A percentile compares a stretch with the other conserved stretches of the same genome.
phyloP scores from a whole-genome alignment of 2,888 invertebrate species.

The Anorthoa munda region DNA sequence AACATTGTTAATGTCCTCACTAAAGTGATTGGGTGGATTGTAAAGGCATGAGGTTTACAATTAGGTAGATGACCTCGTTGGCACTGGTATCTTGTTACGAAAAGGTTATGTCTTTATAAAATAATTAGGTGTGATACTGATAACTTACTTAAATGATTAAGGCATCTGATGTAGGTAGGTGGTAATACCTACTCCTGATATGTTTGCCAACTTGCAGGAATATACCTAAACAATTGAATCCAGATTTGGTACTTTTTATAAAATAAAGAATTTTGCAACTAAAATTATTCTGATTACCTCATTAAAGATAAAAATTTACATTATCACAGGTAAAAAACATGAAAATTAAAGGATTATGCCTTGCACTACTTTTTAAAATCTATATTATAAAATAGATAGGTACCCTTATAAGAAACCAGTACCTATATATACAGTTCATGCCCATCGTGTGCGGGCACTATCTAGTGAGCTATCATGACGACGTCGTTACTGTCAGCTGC shows the following conservation, averaged over 20 bases:
- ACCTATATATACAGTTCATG: constrained; percentile 33
- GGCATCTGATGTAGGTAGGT: background rate
- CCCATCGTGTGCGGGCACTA: constrained; percentile 86
- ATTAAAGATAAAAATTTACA: background rate
- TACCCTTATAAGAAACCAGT: background rate
- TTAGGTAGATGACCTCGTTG: constrained; percentile 48
- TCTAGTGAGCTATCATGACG: constrained; percentile 81
- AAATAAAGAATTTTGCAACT: too few relatives aligned
- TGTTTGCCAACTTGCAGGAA: background rate
- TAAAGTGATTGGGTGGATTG: constrained; percentile 50
- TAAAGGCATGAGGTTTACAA: constrained; percentile 59
- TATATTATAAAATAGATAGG: background rate
- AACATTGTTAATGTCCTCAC: constrained; percentile 58
- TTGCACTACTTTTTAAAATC: constrained; percentile 3
- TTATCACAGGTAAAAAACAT: background rate
- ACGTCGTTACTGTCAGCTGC: constrained; percentile 84
- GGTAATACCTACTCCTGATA: too few relatives aligned
- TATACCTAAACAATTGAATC: too few relatives aligned
- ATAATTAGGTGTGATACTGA: constrained; percentile 26
- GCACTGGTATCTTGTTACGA: constrained; percentile 24
- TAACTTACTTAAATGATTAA: constrained; percentile 11
- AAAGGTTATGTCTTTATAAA: constrained; percentile 46
- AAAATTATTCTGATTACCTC: too few relatives aligned
- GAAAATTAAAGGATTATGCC: background rate
- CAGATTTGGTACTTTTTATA: too few relatives aligned